Percentiles rank a stretch among this genome's conserved stretches.
Conservation (phyloP, 1,140 invertebrate genomes). For the Akabosia matsudoensis region DNA sequence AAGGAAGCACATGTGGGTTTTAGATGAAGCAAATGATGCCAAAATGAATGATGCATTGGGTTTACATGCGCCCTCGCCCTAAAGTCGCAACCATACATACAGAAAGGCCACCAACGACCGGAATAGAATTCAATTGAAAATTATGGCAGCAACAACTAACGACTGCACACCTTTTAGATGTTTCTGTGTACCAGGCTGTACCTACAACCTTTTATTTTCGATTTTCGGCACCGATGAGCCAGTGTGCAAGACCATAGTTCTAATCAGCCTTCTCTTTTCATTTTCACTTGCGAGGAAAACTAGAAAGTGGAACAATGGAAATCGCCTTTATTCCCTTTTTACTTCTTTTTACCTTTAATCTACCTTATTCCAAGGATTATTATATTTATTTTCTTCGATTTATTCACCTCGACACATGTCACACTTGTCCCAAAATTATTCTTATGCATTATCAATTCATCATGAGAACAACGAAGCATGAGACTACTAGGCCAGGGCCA, state of each 20-base stretch:
- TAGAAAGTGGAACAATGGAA: too few species aligned
- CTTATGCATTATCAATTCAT: background rate
- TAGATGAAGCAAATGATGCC: background rate
- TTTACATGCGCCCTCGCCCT: background rate
- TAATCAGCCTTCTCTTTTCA: background rate
- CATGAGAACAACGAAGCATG: too few species aligned
- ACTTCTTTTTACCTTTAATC: background rate
- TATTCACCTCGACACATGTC: too few species aligned
- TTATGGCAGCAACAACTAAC: background rate
- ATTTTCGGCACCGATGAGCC: too few species aligned
- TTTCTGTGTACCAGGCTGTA: background rate
- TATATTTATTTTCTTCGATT: too few species aligned
- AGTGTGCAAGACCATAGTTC: too few species aligned
- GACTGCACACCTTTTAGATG: background rate
- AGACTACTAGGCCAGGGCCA: too few species aligned
- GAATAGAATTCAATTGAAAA: background rate
- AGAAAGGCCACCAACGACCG: background rate
- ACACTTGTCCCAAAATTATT: background rate
- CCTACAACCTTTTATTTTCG: background rate
- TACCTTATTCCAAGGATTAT: too few species aligned
- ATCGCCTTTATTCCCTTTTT: background rate
- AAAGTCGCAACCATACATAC: background rate
- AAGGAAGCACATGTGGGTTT: too few species aligned
- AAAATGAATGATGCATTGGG: background rate
- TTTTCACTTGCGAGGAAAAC: too few species aligned